These are phyloP conservation scores for Amphipyra tragopoginis DNA, from an alignment of 2,888 invertebrate species.

Conservation along the genomic window DNA sequence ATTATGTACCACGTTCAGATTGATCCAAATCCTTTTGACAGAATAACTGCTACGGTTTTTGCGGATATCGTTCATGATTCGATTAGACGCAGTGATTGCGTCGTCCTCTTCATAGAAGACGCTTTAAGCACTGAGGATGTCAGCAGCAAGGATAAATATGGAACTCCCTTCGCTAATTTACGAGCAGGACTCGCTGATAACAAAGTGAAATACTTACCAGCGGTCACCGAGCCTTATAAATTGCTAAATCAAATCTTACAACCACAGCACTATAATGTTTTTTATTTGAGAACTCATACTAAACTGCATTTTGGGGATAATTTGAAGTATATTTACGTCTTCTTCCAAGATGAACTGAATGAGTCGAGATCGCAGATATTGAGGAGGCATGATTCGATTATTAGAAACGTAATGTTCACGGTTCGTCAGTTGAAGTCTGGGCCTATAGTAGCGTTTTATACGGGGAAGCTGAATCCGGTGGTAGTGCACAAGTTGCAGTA, in stretches of 20 bases:
- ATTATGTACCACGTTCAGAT: conserved; percentile 54
- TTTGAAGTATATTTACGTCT: conserved; percentile 72
- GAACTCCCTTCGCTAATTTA: conserved; percentile 70
- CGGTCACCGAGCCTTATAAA: conserved; percentile 69
- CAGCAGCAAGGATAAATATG: conserved; percentile 66
- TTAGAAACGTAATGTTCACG: conserved; percentile 66
- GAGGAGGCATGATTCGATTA: conserved; percentile 73
- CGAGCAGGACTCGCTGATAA: conserved; percentile 58
- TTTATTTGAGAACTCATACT: conserved; percentile 55
- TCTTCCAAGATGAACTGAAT: conserved; percentile 67
- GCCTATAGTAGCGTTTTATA: conserved; percentile 75
- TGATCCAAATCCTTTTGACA: conserved; percentile 71
- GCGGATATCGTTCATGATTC: conserved; percentile 64
- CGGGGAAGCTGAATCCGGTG: conserved; percentile 75
- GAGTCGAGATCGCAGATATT: conserved; percentile 63
- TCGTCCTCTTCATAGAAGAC: conserved; percentile 77
- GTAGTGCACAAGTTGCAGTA: conserved; percentile 50
- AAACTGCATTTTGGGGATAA: conserved; percentile 63
- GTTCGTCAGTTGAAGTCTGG: conserved; percentile 61
- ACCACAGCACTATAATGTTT: conserved; percentile 60
- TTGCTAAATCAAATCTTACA: conserved; percentile 63
- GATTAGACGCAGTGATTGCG: conserved; percentile 57
- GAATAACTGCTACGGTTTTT: conserved; percentile 62
- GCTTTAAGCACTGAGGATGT: conserved; percentile 75
- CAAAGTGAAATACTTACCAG: conserved; percentile 72